phyloP scores from a whole-genome alignment of 2,113 vertebrate genomes.

The Heptranchias perlo region DNA sequence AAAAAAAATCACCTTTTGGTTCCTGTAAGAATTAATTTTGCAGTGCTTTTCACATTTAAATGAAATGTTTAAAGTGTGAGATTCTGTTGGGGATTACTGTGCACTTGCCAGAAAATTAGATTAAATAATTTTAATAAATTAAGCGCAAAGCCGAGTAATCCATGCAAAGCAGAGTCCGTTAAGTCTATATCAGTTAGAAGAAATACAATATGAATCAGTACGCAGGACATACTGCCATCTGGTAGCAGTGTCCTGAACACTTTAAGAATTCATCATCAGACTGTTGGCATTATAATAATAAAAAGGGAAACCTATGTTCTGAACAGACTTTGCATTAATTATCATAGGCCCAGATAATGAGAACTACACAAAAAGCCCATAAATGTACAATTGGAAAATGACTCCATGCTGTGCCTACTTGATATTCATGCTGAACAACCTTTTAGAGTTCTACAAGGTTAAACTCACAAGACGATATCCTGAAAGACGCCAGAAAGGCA shows the following conservation, averaged over 20 bases:
- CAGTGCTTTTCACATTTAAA: slow-evolving; percentile 5
- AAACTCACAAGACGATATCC: background rate
- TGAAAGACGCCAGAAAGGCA: background rate
- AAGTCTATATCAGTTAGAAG: background rate
- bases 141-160: background rate
- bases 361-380: background rate
- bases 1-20: slow-evolving; percentile 8
- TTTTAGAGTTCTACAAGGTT: background rate
- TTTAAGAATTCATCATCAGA: background rate
- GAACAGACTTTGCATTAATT: background rate
- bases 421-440: background rate
- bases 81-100: background rate
- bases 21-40: background rate
- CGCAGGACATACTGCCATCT: background rate
- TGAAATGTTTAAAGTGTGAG: background rate
- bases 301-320: background rate
- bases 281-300: background rate
- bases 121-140: slow-evolving; percentile 10
- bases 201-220: background rate
- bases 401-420: background rate
- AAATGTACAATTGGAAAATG: background rate
- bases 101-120: background rate
- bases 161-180: background rate
- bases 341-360: background rate
- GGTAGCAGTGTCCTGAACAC: background rate